Evolutionary conservation across 2,888 invertebrate species (phyloP), one percentile per base, ranked within the genome.

Genomic region (Yponomeuta sedellus): DNA sequence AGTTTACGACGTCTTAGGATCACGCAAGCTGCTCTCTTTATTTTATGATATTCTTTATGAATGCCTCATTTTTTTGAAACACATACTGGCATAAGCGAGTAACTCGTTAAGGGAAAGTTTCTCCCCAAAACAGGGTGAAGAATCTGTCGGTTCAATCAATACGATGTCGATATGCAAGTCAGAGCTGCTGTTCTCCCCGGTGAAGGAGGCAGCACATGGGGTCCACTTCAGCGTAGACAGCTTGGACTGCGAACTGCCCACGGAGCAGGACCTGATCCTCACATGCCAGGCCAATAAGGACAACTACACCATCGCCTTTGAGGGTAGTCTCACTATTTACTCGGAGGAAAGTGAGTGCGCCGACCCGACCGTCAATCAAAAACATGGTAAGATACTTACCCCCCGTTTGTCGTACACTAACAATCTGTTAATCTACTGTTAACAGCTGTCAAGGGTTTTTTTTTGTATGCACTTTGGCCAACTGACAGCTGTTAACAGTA

Each of bases 241-340:
- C 71, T 92, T 98, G 74, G 97, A 98, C 85, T 96, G 97, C 87
- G 97, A 97, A 81, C 92, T 94, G 74, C 93, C 94, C 71, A 94
- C 94, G 69, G 95, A 95, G 81, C 95, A 95, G 77, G 97, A 97
- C 78, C 95, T 97, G 80, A 95, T 97, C 84, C 93, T 97, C 72
- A 97, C 97, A 70, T 98, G 97, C 85, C 96, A 96, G 87, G 96
- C 97, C 70, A 97, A 97, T 85, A 97, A 97, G 91, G 96, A 97
- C 86, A 98, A 98, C 91, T 98, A 98, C 83, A 98, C 97, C 71
- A 97, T 98, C 78, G 97, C 97, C 72, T 98, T 98, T 77, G 97
- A 97, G 91, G 97, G 97, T 78, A 96, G 96, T 76, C 92, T 95
- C 74, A 95, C 95, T 71, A 94, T 95, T 92, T 96, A 95, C 85